Base-by-base conservation (phyloP, 2,888 invertebrate genomes). In the Diaphora mendica region DNA sequence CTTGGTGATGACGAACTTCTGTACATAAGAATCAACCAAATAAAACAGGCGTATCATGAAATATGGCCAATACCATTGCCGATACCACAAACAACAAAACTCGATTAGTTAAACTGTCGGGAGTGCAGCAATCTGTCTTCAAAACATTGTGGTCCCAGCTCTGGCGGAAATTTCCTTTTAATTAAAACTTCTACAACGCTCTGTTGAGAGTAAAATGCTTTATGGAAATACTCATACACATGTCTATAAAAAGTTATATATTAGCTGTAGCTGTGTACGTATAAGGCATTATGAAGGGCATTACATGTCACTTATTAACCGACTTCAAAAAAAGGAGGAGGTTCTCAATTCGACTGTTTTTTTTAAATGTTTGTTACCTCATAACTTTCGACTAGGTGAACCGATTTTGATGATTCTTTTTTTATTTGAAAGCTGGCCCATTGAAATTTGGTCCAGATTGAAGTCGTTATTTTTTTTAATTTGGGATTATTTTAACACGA, bases 151-250 rank as follows among this genome's bases (percentile, higher is more conserved):
- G 74, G 71, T 71, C 20, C 8, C 42, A 74, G 66, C 71, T 65
- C 77, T 76, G 72, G 67, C 69, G 76, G 64, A 79, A 82, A 84
- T 81, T 83, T 80, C 79, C 80, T 82, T 85, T 87, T 84, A 86
- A 88, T 88, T 88, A 88, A 88, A 88, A 87, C 82, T 88, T 86
- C 23, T 48, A 64, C 71, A 77, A 74, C 70, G 73, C 78, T 70
- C 68, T 15, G 13, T 48, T 68, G 20, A 55, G 64, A 70, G 51
- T 42, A 62, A 64, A 67, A 73, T 68, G 62, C 48, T 66, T 65
- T 35, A 71, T 74, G 71, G 42, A 66, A n/a, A 66, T 9, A 66
- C n/a, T 1, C 11, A 20, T 17, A 35, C 7, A 17, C 23, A 33
- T 64, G n/a, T 64, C 3, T 23, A 2, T 2, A 0, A 23, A 55